Evolutionary conservation across 2,888 invertebrate genomes (phyloP), one percentile per base, ranked within the genome.

Genomic region (Hedya salicella): DNA sequence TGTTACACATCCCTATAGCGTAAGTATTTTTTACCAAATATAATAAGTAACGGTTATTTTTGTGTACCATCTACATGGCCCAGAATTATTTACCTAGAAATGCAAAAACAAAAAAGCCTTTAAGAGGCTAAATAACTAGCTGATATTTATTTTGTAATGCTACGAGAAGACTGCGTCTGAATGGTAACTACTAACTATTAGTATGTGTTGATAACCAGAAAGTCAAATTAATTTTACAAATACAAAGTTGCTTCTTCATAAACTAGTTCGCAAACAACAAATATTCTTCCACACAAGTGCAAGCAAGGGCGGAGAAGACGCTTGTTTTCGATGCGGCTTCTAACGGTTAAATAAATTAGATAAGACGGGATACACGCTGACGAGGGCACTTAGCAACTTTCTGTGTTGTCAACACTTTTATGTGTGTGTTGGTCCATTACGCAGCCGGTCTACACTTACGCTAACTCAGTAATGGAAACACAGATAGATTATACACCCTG

Each of bases 321-420:
- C 76, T 87, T 87, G 85, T 87, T 87, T 87, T 83, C 82, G 80
- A 79, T 78, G 78, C 75, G 76, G 70, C 76, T 74, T 75, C 80
- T 82, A 83, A 86, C 84, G 83, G 85, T 86, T 84, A 87, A 86
- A 86, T 88, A 88, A 87, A 88, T 86, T 86, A 88, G 87, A 88
- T 87, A 87, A 88, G 83, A 75, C 80, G 76, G 78, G 78, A 81
- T 80, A 80, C 79, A 77, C 72, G 82, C 83, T 79, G 80, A 85
- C 81, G 75, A 71, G 77, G 76, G 80, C 85, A 86, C 86, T 86
- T 85, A 83, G 78, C 75, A 82, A 88, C 81, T 88, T 88, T 86
- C 78, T 78, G 78, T 78, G 75, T 76, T 78, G 85, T 87, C 85
- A 82, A 85, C 86, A 87, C 80, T 82, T 88, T 85, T 83, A 78